Evolutionary conservation across 2,797 vertebrate genomes (phyloP).

Genomic region (Darevskia mixta): DNA sequence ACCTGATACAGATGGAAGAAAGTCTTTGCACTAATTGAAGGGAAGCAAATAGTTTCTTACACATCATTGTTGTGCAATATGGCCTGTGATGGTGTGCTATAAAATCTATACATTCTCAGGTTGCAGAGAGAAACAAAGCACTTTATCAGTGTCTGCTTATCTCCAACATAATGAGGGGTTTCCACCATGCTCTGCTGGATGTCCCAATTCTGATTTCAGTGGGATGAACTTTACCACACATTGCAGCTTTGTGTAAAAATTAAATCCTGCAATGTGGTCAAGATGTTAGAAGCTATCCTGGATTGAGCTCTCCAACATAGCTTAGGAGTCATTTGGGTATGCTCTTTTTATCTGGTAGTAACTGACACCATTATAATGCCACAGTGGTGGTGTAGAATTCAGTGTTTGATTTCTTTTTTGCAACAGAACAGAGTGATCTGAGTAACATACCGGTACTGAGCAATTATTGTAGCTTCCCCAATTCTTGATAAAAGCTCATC

Average conservation of each 20-base stretch:
- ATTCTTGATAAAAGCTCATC: not conserved
- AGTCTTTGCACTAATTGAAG: not conserved
- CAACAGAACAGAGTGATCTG: not conserved
- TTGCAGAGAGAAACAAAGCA: no score
- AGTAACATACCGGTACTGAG: not conserved
- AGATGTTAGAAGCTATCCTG: not conserved
- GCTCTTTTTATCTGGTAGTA: not conserved
- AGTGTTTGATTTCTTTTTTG: not conserved
- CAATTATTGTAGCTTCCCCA: not conserved
- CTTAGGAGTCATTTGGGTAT: no score
- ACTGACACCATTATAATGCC: not conserved
- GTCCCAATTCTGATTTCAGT: not conserved
- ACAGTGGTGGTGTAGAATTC: not conserved
- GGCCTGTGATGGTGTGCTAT: no score
- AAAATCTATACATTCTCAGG: no score
- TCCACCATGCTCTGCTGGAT: not conserved
- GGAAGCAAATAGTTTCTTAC: no score
- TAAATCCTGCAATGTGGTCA: not conserved
- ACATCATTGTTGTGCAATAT: no score
- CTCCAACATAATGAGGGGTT: not conserved
- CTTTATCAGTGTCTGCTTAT: not conserved
- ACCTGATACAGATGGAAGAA: not conserved
- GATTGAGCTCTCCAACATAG: not conserved
- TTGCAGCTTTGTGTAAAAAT: not conserved
- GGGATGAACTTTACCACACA: not conserved